A percentile compares a stretch with the other conserved stretches of the same genome.
phyloP scores from a whole-genome alignment of 2,797 vertebrate genomes.

The Neoniphon sammara region DNA sequence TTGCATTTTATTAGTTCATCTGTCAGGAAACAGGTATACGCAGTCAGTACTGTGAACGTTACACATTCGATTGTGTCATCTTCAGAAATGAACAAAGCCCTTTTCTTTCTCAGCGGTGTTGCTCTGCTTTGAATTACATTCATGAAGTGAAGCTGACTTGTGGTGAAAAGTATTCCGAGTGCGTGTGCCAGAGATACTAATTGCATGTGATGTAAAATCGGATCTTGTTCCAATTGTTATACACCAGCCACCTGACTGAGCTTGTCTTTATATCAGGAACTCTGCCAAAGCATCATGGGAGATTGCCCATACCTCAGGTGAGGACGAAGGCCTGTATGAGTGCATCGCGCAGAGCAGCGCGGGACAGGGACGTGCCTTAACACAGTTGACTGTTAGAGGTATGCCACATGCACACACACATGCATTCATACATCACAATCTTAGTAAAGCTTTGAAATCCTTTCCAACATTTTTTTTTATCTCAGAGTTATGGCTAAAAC shows the following conservation, averaged over 20 bases:
- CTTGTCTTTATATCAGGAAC: slow-evolving; percentile 77
- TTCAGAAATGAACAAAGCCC: slow-evolving; percentile 59
- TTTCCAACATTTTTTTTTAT: slow-evolving; percentile 39
- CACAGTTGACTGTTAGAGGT: slow-evolving; percentile 89
- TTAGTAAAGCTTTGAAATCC: slow-evolving; percentile 49
- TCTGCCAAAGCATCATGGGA: slow-evolving; percentile 89
- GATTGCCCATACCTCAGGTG: slow-evolving; percentile 82
- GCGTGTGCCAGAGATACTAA: slow-evolving; percentile 24
- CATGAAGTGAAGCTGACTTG: slow-evolving; percentile 55
- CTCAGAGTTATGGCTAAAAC: slow-evolving; percentile 35
- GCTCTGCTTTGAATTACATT: slow-evolving; percentile 72
- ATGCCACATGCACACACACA: slow-evolving; percentile 43
- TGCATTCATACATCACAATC: slow-evolving; percentile 25
- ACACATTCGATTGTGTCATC: slow-evolving; percentile 68
- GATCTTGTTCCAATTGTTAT: slow-evolving; percentile 30
- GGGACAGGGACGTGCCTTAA: slow-evolving; percentile 82
- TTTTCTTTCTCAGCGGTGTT: slow-evolving; percentile 33
- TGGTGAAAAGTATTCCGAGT: slow-evolving; percentile 53
- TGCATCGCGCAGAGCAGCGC: slow-evolving; percentile 87
- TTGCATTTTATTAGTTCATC: slow-evolving; percentile 63
- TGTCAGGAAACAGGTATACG: slow-evolving; percentile 59
- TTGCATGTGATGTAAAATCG: slow-evolving; percentile 46
- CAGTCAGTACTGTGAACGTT: slow-evolving; percentile 59
- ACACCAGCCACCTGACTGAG: slow-evolving; percentile 37
- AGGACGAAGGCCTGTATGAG: slow-evolving; percentile 89